Evolutionary conservation across 2,888 invertebrate species (phyloP).

Genomic region (Plagiodera versicolora): DNA sequence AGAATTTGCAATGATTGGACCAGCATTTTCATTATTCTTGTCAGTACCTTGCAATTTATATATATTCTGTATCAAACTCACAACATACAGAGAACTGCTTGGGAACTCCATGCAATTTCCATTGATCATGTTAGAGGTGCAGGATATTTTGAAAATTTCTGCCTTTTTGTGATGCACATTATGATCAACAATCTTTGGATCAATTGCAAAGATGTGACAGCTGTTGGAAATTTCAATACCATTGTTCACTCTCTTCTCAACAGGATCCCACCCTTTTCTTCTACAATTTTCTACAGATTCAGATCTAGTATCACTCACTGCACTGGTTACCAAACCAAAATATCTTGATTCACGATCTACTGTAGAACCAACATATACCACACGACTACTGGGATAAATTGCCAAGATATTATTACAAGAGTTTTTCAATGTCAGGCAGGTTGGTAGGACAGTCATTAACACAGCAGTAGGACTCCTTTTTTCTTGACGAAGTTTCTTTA

Average conservation of each 20-base stretch:
- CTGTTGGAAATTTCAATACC: constrained; percentile 73
- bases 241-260: constrained; percentile 40
- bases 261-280: constrained; percentile 21
- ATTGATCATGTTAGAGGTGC: constrained; percentile 76
- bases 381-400: constrained; percentile 81
- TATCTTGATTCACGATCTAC: constrained; percentile 89
- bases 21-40: constrained; percentile 50
- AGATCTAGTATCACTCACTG: constrained; percentile 58
- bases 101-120: constrained; percentile 89
- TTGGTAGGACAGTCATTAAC: constrained; percentile 80
- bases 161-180: constrained; percentile 78
- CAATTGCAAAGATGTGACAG: constrained; percentile 94
- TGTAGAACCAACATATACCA: constrained; percentile 87
- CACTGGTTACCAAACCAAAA: constrained; percentile 90
- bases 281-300: constrained; percentile 24
- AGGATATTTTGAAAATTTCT: constrained; percentile 81
- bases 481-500: constrained; percentile 85
- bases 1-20: constrained; percentile 69
- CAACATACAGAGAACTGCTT: constrained; percentile 76
- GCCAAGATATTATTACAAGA: constrained; percentile 79
- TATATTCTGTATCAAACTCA: constrained; percentile 73
- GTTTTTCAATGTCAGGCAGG: constrained; percentile 78
- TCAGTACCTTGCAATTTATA: constrained; percentile 63
- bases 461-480: constrained; percentile 84
- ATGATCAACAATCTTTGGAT: constrained; percentile 83